Evolutionary conservation across 2,113 vertebrate species (phyloP).

Genomic region (Catharus minimus): DNA sequence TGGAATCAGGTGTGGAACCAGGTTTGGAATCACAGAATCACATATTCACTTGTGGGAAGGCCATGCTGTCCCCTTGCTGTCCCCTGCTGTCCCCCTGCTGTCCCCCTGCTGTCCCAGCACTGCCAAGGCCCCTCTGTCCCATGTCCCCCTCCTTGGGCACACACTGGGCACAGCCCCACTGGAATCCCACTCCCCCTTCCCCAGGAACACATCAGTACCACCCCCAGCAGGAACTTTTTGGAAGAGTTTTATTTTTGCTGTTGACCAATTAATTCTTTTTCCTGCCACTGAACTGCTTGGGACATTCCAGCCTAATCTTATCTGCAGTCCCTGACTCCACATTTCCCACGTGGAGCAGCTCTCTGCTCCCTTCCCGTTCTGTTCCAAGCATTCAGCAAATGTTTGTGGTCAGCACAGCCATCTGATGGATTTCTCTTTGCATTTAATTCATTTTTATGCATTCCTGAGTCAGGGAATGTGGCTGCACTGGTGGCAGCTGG

Average conservation of each 20-base stretch:
- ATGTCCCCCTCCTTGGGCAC: background rate
- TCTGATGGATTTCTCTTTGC: background rate
- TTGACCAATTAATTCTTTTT: background rate
- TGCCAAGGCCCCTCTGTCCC: background rate
- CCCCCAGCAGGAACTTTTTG: background rate
- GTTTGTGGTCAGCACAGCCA: background rate
- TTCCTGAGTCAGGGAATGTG: background rate
- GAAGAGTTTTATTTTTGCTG: background rate
- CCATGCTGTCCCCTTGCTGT: too few relatives aligned
- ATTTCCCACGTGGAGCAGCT: background rate
- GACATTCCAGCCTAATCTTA: conserved; percentile 44
- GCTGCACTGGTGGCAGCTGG: background rate
- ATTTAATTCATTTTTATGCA: background rate
- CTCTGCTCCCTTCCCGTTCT: background rate
- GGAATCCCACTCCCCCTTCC: background rate
- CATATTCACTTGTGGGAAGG: too few relatives aligned
- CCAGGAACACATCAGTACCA: background rate
- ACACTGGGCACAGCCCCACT: rapidly evolving
- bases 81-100: too few relatives aligned
- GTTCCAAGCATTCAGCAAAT: conserved; percentile 21
- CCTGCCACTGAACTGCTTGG: background rate
- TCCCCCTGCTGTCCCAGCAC: background rate
- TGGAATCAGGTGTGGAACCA: too few relatives aligned
- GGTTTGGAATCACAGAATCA: too few relatives aligned
- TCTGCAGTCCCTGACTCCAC: background rate